Evolutionary conservation across 2,888 invertebrate genomes (phyloP).

Genomic region (Antheraea yamamai): DNA sequence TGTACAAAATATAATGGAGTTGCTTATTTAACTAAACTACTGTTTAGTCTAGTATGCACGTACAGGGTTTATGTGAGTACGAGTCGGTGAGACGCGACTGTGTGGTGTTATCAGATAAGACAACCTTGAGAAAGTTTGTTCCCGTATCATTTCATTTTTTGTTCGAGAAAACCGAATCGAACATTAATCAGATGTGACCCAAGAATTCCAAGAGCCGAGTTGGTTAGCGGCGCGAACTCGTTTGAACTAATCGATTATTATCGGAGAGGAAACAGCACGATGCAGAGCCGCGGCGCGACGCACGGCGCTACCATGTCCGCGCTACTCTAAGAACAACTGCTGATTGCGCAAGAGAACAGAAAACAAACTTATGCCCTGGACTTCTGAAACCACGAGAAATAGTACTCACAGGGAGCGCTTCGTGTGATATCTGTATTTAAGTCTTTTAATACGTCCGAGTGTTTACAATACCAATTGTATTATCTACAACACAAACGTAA

Average conservation of each 20-base stretch:
- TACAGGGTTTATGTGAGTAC: no score
- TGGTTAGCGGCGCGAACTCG: neutral
- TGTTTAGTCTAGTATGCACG: neutral
- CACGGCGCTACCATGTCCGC: no score
- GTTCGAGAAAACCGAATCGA: neutral
- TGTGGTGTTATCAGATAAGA: neutral
- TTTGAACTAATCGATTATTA: neutral
- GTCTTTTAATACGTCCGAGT: no score
- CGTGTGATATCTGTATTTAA: no score
- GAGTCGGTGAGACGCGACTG: neutral
- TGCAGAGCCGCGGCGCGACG: no score
- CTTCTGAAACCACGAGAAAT: no score
- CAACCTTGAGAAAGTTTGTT: neutral
- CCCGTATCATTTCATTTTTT: neutral
- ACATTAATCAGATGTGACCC: neutral
- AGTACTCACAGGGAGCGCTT: no score
- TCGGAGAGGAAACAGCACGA: neutral
- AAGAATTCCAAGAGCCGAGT: neutral
- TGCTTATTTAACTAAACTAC: neutral
- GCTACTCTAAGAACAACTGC: no score
- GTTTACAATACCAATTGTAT: no score
- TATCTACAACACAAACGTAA: neutral
- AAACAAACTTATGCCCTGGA: no score
- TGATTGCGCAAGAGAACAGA: no score
- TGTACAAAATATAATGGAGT: neutral